A percentile compares a stretch with the other conserved stretches of the same genome.
These are phyloP conservation scores for Drosophila pectinifera DNA, from an alignment of 1,140 invertebrate genomes.

Conservation along the genomic window DNA sequence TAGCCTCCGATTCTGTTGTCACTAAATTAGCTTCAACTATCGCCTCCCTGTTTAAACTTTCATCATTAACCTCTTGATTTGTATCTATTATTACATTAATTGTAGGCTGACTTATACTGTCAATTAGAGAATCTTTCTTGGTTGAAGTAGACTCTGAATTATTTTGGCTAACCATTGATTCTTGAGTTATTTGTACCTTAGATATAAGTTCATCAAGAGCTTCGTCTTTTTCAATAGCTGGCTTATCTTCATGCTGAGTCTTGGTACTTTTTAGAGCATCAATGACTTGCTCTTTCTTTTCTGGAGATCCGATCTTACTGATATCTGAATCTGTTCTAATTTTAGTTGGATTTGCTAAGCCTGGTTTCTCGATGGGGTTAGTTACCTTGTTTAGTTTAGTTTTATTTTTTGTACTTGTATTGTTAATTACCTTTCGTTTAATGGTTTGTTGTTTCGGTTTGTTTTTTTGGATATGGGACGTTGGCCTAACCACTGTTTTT, in stretches of 20 bases:
- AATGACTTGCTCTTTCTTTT: conserved; percentile 5
- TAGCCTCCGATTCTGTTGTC: background rate
- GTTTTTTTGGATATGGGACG: conserved; percentile 6
- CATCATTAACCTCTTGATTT: background rate
- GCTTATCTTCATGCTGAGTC: too few relatives aligned
- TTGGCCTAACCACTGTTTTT: conserved; percentile 8
- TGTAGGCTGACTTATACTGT: background rate
- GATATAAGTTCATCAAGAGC: background rate
- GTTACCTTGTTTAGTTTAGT: conserved; percentile 20
- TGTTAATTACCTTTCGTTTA: conserved; percentile 32
- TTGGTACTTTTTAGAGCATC: conserved; percentile 2
- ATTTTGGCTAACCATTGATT: background rate
- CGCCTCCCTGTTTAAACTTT: background rate
- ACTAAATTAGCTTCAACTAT: background rate
- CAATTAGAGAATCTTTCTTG: too few relatives aligned
- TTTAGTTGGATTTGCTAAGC: conserved; percentile 2
- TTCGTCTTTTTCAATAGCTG: background rate
- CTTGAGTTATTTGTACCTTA: background rate
- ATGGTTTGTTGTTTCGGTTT: conserved; percentile 8
- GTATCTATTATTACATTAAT: too few relatives aligned
- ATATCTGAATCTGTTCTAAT: conserved; percentile 6
- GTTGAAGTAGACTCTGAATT: background rate
- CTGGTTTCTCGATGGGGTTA: conserved; percentile 3
- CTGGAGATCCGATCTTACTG: conserved; percentile 3
- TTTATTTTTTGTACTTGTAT: conserved; percentile 12